Conservation (phyloP, 2,113 vertebrate species). For the Mormyrus iriodes region DNA sequence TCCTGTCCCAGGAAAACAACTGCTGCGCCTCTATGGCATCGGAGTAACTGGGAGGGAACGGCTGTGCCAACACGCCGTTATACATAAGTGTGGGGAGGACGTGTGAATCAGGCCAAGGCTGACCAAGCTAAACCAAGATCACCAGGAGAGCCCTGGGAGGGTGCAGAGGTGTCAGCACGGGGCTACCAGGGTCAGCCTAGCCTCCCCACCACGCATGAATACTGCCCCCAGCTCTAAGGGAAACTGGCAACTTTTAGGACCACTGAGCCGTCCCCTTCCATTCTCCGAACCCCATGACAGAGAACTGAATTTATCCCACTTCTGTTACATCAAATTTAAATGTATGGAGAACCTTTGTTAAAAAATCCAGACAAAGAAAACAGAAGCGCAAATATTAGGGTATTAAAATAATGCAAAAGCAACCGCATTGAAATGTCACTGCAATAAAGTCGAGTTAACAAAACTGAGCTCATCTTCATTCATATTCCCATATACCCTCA, state of each 20-base stretch:
- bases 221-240: not conserved
- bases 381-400: not conserved
- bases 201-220: not conserved
- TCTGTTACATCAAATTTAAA: not conserved
- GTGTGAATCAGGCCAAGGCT: not conserved
- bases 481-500: not conserved
- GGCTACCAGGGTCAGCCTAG: not conserved
- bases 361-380: not conserved
- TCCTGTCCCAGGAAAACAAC: not conserved
- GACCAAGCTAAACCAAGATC: not conserved
- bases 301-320: not conserved
- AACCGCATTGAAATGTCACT: not conserved
- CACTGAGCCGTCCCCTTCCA: not conserved
- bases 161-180: not conserved
- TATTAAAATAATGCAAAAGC: not conserved
- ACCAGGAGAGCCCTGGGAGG: not conserved
- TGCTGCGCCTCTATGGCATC: not conserved
- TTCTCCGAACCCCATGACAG: not conserved
- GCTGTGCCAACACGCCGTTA: not conserved
- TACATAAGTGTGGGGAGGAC: not conserved
- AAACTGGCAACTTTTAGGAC: not conserved
- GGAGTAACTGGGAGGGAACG: not conserved
- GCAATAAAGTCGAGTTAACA: not conserved
- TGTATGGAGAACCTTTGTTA: not conserved
- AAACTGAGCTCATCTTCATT: not conserved